These are phyloP conservation scores for Diplazon laetatorius DNA, from an alignment of 2,888 invertebrate species.

Conservation along the genomic window DNA sequence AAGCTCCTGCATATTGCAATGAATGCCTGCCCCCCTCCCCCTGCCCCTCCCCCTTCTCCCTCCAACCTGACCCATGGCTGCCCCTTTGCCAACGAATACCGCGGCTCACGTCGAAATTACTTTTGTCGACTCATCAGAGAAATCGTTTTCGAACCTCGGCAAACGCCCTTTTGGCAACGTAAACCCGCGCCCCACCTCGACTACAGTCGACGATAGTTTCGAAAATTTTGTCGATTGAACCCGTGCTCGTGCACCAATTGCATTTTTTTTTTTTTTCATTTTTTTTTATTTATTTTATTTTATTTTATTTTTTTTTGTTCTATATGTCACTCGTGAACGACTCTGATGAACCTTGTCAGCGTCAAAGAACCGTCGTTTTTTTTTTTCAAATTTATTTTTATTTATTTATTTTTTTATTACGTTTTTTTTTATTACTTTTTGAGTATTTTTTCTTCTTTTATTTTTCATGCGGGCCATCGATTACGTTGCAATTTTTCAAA, in stretches of 20 bases:
- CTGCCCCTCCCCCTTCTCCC: background rate
- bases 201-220: background rate
- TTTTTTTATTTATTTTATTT: too few relatives aligned
- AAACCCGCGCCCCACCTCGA: background rate
- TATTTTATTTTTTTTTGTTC: too few relatives aligned
- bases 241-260: too few relatives aligned
- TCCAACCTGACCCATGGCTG: too few relatives aligned
- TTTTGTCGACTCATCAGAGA: slow-evolving; percentile 33
- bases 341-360: background rate
- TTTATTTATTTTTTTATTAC: too few relatives aligned
- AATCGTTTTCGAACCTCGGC: background rate
- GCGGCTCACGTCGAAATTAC: slow-evolving; percentile 43
- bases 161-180: background rate
- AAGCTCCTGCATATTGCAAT: slow-evolving; percentile 62
- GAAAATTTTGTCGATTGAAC: too few relatives aligned
- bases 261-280: too few relatives aligned
- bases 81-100: too few relatives aligned
- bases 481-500: background rate
- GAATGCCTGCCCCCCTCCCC: slow-evolving; percentile 19
- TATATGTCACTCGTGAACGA: background rate
- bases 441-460: too few relatives aligned
- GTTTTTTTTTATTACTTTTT: too few relatives aligned
- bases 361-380: slow-evolving; percentile 10
- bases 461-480: background rate
- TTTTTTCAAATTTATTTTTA: too few relatives aligned